phyloP scores from a whole-genome alignment of 2,797 vertebrate genomes.

The Neoniphon sammara region DNA sequence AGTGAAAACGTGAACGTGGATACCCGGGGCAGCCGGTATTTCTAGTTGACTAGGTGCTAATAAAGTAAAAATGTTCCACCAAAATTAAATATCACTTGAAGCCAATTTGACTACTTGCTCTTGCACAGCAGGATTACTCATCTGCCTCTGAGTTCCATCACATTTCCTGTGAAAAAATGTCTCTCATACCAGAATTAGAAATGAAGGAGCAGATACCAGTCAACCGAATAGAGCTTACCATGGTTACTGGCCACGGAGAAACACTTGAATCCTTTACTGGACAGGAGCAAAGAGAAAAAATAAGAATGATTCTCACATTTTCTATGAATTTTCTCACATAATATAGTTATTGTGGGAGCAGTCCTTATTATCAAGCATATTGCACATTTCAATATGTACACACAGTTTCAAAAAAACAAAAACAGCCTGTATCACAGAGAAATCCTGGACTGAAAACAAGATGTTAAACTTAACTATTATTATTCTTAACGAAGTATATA shows the following conservation, averaged over 20 bases:
- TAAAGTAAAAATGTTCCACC: background rate
- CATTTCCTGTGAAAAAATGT: constrained; percentile 1
- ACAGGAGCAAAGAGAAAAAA: background rate
- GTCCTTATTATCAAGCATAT: no score
- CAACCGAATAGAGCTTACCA: background rate
- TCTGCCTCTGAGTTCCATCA: constrained; percentile 6
- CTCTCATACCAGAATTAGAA: background rate
- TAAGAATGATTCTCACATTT: background rate
- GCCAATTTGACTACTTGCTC: constrained; percentile 1
- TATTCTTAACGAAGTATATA: no score
- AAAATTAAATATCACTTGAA: constrained; percentile 4
- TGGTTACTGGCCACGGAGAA: background rate
- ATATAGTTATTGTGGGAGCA: no score
- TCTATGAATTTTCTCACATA: no score
- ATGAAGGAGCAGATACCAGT: background rate
- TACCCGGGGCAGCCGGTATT: background rate
- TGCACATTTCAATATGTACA: no score
- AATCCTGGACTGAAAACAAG: no score
- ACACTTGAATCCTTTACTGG: background rate
- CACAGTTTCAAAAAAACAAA: no score
- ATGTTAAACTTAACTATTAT: no score
- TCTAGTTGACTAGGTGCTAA: background rate
- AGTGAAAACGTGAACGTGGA: background rate
- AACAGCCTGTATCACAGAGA: no score
- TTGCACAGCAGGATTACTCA: constrained; percentile 2